Evolutionary conservation across 2,113 vertebrate species (phyloP).

Genomic region (Mola mola): DNA sequence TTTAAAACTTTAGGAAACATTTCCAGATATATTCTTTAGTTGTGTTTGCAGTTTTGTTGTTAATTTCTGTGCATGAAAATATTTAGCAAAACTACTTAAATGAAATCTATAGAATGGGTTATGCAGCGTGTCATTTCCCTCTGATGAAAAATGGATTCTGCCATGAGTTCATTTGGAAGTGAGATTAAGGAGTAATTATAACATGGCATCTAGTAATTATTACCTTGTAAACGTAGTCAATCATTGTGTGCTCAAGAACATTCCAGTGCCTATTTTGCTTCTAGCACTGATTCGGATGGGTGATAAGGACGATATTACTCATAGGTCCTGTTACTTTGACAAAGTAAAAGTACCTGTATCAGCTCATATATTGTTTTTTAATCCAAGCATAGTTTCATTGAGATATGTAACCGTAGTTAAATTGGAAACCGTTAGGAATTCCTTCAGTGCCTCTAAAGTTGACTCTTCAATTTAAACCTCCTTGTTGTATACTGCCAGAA

Average conservation of each 20-base stretch:
- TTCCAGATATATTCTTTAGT: no score
- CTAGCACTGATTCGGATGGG: conserved; percentile 27
- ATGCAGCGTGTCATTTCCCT: conserved; percentile 18
- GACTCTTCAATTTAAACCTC: conserved; percentile 23
- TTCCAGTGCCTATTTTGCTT: conserved; percentile 18
- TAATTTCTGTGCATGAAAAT: neutral
- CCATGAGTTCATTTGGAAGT: conserved; percentile 43
- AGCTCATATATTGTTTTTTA: no score
- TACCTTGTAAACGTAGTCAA: conserved; percentile 38
- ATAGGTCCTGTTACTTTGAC: no score
- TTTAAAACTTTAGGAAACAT: no score
- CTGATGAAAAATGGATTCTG: conserved; percentile 48
- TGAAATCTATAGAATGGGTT: neutral
- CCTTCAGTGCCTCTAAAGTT: conserved; percentile 4
- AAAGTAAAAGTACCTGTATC: no score
- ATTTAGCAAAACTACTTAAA: neutral
- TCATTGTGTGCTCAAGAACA: conserved; percentile 34
- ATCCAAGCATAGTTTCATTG: conserved; percentile 16
- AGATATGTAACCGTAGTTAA: conserved; percentile 32
- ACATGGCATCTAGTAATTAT: conserved; percentile 48
- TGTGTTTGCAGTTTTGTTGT: neutral
- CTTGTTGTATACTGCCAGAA: conserved; percentile 15
- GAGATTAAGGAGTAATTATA: conserved; percentile 55
- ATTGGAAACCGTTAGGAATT: conserved; percentile 28
- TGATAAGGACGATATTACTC: conserved; percentile 30